phyloP scores from a whole-genome alignment of 2,888 invertebrate genomes.

The Synanthedon tipuliformis region DNA sequence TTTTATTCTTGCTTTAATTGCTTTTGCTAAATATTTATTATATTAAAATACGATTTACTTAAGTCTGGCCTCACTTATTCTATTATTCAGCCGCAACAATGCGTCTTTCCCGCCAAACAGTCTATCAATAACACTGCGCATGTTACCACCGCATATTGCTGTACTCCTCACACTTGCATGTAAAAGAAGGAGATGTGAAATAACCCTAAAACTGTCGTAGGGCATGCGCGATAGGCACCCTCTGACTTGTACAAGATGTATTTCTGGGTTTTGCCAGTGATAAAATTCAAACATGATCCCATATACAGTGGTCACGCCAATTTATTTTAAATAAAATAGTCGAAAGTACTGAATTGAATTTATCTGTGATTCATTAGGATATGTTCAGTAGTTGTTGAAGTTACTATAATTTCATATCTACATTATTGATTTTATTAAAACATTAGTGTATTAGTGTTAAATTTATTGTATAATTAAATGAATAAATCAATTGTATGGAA shows the following conservation, averaged over 20 bases:
- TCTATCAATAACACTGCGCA: conserved; percentile 66
- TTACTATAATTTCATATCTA: no score
- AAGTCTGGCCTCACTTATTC: neutral
- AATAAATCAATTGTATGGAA: neutral
- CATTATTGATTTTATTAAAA: neutral
- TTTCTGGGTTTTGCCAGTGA: neutral
- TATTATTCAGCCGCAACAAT: neutral
- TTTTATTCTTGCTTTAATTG: no score
- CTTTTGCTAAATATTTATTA: no score
- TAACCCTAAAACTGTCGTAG: conserved; percentile 35
- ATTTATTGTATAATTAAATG: neutral
- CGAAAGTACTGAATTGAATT: neutral
- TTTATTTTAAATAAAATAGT: neutral
- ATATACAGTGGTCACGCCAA: neutral
- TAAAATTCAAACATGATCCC: neutral
- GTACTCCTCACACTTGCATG: conserved; percentile 23
- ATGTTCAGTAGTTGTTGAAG: no score
- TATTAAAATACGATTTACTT: neutral
- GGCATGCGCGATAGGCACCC: conserved; percentile 41
- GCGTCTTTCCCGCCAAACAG: conserved; percentile 45
- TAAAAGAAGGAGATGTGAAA: conserved; percentile 29
- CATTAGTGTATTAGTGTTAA: neutral
- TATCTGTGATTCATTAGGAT: neutral
- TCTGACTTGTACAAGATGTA: neutral
- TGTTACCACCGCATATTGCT: conserved; percentile 27